phyloP scores from a whole-genome alignment of 2,888 invertebrate genomes.

The Mycalesis mineus region DNA sequence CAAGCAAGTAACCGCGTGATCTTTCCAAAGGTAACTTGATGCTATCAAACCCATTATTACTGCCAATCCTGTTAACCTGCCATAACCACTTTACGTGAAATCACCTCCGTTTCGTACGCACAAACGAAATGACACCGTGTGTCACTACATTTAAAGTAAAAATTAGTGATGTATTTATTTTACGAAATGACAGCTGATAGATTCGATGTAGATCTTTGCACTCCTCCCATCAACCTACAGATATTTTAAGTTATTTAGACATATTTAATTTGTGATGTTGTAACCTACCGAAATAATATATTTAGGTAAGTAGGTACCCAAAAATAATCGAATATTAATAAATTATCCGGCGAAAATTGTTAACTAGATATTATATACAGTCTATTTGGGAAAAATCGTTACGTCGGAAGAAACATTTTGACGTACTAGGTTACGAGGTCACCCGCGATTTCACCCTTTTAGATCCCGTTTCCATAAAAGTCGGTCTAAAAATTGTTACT shows the following conservation, averaged over 20 bases:
- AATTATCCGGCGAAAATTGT: no score
- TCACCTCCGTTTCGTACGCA: not conserved
- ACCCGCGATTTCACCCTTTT: no score
- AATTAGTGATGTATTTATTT: constrained; percentile 18
- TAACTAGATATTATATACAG: no score
- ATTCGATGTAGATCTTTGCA: constrained; percentile 41
- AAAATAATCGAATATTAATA: no score
- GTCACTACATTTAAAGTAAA: constrained; percentile 12
- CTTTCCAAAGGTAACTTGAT: constrained; percentile 33
- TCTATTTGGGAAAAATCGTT: no score
- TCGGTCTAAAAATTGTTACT: no score
- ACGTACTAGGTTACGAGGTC: no score
- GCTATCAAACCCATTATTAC: constrained; percentile 50
- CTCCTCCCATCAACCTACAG: constrained; percentile 25
- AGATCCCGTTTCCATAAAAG: no score
- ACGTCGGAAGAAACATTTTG: no score
- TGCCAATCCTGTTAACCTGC: constrained; percentile 44
- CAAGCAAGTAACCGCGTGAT: constrained; percentile 14
- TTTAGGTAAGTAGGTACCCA: no score
- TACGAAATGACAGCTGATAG: constrained; percentile 45
- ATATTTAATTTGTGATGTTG: no score
- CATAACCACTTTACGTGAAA: constrained; percentile 16
- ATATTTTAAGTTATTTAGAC: not conserved
- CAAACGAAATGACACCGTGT: constrained; percentile 11
- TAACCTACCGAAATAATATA: no score